Evolutionary conservation across 2,888 invertebrate genomes (phyloP).

Genomic region (Eucera pruinosa): DNA sequence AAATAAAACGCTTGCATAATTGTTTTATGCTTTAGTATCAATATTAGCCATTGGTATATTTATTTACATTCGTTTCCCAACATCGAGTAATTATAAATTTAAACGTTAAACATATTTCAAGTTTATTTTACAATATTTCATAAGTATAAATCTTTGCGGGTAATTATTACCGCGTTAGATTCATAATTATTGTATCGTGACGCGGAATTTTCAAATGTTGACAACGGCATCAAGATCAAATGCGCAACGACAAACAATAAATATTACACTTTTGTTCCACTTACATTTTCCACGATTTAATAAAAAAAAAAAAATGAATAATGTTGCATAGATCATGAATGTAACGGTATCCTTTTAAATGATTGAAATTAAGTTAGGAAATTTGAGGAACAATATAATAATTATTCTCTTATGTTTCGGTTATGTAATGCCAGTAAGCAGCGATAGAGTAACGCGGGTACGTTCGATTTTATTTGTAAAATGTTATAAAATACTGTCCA

Average conservation of each 20-base stretch:
- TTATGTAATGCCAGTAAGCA: constrained; percentile 83
- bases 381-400: constrained; percentile 17
- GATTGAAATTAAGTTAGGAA: constrained; percentile 18
- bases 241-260: constrained; percentile 66
- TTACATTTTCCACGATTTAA: constrained; percentile 12
- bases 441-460: constrained; percentile 70
- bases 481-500: not conserved
- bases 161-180: not conserved
- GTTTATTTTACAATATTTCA: too few relatives aligned
- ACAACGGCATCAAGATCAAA: constrained; percentile 37
- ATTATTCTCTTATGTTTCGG: constrained; percentile 56
- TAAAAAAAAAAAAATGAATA: constrained; percentile 11
- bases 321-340: constrained; percentile 9
- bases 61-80: not conserved
- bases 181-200: constrained; percentile 8
- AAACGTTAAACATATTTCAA: not conserved
- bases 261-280: not conserved
- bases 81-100: not conserved
- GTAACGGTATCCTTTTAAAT: constrained; percentile 43
- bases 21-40: not conserved
- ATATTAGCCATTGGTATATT: too few relatives aligned
- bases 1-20: not conserved
- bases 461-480: constrained; percentile 31
- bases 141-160: not conserved
- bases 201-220: constrained; percentile 41